phyloP scores from a whole-genome alignment of 1,140 invertebrate genomes.

The Helicoverpa armigera region DNA sequence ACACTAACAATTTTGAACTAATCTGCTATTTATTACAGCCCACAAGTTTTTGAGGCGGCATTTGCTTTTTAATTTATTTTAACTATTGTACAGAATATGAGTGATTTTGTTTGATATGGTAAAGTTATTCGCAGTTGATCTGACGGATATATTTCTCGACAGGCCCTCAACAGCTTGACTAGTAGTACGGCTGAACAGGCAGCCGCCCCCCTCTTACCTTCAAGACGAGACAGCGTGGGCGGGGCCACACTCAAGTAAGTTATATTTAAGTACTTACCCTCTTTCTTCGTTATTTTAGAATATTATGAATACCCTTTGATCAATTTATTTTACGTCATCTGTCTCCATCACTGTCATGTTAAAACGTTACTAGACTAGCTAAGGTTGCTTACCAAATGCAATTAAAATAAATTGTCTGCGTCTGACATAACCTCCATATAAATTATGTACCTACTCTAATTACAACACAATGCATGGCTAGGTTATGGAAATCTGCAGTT shows the following conservation, averaged over 20 bases:
- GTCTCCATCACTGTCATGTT: too few relatives aligned
- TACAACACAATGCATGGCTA: too few relatives aligned
- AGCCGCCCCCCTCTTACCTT: constrained; percentile 87
- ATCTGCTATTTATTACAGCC: constrained; percentile 23
- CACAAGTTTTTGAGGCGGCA: neutral
- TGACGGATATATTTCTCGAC: constrained; percentile 8
- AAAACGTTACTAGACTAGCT: too few relatives aligned
- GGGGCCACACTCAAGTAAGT: constrained; percentile 85
- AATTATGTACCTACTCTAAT: too few relatives aligned
- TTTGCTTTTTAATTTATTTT: neutral
- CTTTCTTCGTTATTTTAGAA: neutral
- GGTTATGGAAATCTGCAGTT: too few relatives aligned
- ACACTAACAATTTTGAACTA: neutral
- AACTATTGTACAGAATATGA: constrained; percentile 9
- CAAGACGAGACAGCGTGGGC: constrained; percentile 90
- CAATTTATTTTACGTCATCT: too few relatives aligned
- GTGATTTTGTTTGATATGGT: neutral
- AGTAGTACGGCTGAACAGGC: constrained; percentile 87
- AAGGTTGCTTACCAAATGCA: too few relatives aligned
- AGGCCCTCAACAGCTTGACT: constrained; percentile 91
- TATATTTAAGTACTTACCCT: neutral
- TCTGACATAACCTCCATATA: too few relatives aligned
- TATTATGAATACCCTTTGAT: too few relatives aligned
- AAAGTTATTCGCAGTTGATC: neutral
- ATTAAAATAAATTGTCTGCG: too few relatives aligned